phyloP scores from a whole-genome alignment of 2,797 vertebrate species.

The Rousettus madagascariensis region DNA sequence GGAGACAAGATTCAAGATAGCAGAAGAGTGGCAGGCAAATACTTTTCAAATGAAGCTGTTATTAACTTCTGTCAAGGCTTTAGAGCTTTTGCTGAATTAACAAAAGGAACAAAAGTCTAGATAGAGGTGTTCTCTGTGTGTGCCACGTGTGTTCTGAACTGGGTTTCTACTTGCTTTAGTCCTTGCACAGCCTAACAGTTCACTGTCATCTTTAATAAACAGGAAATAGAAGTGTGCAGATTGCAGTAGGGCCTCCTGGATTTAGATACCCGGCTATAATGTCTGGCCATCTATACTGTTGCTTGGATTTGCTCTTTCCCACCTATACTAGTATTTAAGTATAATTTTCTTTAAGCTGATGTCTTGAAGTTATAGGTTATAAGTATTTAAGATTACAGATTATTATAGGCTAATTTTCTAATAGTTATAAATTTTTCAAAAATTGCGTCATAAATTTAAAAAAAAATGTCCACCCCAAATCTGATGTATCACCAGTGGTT shows the following conservation, averaged over 20 bases:
- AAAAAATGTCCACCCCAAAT: neutral
- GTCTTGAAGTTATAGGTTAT: neutral
- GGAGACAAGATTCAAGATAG: neutral
- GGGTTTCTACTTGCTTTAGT: neutral
- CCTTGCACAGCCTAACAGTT: neutral
- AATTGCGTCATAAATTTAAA: neutral
- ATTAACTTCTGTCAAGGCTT: neutral
- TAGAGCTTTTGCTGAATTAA: neutral
- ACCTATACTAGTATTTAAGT: neutral
- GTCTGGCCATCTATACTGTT: neutral
- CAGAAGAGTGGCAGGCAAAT: neutral
- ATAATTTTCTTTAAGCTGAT: neutral
- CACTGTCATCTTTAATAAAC: constrained; percentile 81
- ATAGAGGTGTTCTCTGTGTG: neutral
- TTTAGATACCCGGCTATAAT: neutral
- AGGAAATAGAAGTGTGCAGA: constrained; percentile 42
- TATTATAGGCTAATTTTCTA: no score
- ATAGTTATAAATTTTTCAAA: neutral
- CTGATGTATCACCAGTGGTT: neutral
- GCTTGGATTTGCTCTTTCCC: neutral
- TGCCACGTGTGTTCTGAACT: accelerated
- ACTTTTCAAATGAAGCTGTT: constrained; percentile 54
- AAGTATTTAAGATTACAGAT: neutral
- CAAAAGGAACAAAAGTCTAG: constrained; percentile 6
- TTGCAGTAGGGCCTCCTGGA: neutral